Percentiles rank a stretch among this genome's conserved stretches.
Conservation (phyloP, 2,797 vertebrate species). For the Sphaeramia orbicularis region DNA sequence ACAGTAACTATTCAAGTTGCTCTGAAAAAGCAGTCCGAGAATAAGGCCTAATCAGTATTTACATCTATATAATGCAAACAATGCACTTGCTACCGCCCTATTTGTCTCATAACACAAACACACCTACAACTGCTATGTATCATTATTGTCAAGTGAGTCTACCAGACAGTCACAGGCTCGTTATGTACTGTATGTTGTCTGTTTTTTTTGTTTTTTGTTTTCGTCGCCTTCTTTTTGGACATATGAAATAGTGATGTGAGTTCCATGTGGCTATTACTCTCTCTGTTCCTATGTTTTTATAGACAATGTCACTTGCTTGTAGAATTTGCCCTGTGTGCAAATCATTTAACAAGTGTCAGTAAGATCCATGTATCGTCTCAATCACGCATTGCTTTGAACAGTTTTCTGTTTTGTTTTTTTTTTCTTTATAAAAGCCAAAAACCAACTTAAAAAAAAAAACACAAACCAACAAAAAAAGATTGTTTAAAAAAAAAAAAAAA, state of each 20-base stretch:
- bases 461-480: background rate
- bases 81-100: constrained; percentile 60
- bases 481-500: constrained; percentile 4
- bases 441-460: constrained; percentile 22
- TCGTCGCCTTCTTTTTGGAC: constrained; percentile 56
- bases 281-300: constrained; percentile 69
- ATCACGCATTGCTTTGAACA: constrained; percentile 64
- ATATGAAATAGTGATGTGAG: constrained; percentile 67
- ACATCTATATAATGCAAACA: constrained; percentile 56
- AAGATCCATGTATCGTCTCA: constrained; percentile 70
- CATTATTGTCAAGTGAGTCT: constrained; percentile 65
- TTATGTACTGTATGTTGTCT: constrained; percentile 77
- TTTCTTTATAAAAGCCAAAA: constrained; percentile 41
- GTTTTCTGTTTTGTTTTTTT: constrained; percentile 65
- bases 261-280: constrained; percentile 62
- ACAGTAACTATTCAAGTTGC: constrained; percentile 34
- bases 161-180: constrained; percentile 65
- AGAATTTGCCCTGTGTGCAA: constrained; percentile 70
- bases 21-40: constrained; percentile 40
- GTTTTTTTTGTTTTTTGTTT: constrained; percentile 44
- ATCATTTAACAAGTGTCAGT: constrained; percentile 76
- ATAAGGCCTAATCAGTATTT: constrained; percentile 72
- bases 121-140: constrained; percentile 56
- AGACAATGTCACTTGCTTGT: constrained; percentile 80
- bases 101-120: constrained; percentile 54